Percentiles rank a stretch among this genome's conserved stretches.
These are phyloP conservation scores for Trematocara zebra DNA, from an alignment of 2,113 vertebrate genomes.

Conservation along the genomic window DNA sequence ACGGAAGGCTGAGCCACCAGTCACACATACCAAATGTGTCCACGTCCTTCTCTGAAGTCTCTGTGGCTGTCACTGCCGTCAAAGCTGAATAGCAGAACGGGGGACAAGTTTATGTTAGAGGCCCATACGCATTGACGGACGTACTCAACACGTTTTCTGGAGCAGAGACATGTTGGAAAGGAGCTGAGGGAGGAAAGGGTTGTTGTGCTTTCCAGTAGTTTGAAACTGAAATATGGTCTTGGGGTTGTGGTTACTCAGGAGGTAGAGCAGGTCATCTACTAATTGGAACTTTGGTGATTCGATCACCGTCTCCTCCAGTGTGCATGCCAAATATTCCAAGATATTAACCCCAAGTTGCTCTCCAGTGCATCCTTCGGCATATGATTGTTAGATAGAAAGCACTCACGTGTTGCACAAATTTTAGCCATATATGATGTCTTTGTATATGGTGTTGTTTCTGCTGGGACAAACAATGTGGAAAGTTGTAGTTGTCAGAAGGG, in stretches of 20 bases:
- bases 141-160: background rate
- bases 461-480: background rate
- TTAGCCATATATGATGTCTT: background rate
- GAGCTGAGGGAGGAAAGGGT: background rate
- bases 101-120: background rate
- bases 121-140: background rate
- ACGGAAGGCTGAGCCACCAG: constrained; percentile 16
- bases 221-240: background rate
- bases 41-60: background rate
- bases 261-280: background rate
- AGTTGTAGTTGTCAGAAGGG: background rate
- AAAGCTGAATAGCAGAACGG: background rate
- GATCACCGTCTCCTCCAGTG: background rate
- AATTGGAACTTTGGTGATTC: background rate
- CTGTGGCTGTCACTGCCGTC: background rate
- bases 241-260: background rate
- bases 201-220: background rate
- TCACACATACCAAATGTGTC: constrained; percentile 14
- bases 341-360: background rate
- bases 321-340: background rate
- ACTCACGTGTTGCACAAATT: background rate
- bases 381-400: background rate
- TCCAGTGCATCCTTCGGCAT: background rate
- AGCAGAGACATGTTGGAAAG: background rate
- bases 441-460: background rate